A percentile compares a stretch with the other conserved stretches of the same genome.
These are phyloP conservation scores for Oscheius sp. DNA, from an alignment of 2,888 invertebrate species.

Conservation along the genomic window DNA sequence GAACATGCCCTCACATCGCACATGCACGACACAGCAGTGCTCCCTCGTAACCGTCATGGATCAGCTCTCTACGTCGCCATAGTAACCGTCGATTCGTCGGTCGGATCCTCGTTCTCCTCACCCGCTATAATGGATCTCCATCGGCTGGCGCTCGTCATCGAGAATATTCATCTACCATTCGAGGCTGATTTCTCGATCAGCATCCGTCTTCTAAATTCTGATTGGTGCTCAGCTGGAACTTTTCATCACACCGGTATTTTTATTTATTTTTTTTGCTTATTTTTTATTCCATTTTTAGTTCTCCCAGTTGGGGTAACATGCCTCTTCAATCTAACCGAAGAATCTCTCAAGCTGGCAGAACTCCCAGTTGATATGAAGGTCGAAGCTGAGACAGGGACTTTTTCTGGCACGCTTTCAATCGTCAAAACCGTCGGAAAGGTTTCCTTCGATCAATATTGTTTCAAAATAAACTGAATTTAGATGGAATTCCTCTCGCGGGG, in stretches of 20 bases:
- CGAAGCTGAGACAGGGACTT: neutral
- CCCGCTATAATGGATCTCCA: neutral
- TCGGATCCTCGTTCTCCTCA: too few species aligned
- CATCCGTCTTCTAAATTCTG: neutral
- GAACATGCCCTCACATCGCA: too few species aligned
- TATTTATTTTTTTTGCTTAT: neutral
- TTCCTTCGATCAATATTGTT: too few species aligned
- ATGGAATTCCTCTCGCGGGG: neutral
- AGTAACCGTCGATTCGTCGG: too few species aligned
- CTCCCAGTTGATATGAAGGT: neutral
- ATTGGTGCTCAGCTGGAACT: slow-evolving; percentile 7
- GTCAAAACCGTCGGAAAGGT: slow-evolving; percentile 1
- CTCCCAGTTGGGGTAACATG: neutral
- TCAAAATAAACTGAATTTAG: slow-evolving; percentile 6
- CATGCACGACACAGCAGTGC: too few species aligned
- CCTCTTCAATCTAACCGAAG: neutral
- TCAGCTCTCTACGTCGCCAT: too few species aligned
- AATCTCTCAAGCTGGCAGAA: neutral
- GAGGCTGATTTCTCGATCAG: neutral
- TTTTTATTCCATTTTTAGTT: neutral
- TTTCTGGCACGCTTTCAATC: neutral
- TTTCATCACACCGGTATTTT: neutral
- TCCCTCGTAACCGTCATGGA: too few species aligned
- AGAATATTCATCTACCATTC: slow-evolving; percentile 1
- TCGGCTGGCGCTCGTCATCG: slow-evolving; percentile 15